Conservation (phyloP, 2,888 invertebrate genomes). For the Cerastis leucographa region DNA sequence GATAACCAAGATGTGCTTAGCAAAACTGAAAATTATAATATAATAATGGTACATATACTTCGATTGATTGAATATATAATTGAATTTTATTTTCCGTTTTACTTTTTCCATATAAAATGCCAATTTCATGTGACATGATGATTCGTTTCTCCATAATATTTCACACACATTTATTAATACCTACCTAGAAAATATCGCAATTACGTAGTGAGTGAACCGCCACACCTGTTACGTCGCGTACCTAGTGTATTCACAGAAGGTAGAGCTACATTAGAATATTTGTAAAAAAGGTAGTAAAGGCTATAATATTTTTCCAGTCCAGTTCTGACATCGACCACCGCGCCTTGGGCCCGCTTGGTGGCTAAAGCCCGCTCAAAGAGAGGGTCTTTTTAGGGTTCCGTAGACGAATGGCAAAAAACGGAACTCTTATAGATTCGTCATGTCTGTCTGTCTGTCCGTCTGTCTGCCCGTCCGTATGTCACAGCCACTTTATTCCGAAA, state of each 20-base stretch:
- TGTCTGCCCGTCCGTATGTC: no score
- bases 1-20: background rate
- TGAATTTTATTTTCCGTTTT: background rate
- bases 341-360: background rate
- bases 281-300: background rate
- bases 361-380: no score
- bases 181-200: constrained; percentile 25
- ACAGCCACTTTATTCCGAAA: no score
- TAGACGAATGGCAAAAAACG: no score
- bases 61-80: background rate
- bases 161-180: background rate
- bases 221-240: constrained; percentile 32
- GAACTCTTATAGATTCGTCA: no score
- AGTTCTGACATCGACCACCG: background rate
- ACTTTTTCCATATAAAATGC: background rate
- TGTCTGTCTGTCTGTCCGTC: no score
- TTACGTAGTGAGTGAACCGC: constrained; percentile 14
- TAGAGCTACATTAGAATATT: background rate
- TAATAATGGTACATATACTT: background rate
- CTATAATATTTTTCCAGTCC: background rate
- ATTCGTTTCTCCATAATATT: background rate
- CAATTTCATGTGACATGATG: background rate
- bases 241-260: background rate
- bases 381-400: no score
- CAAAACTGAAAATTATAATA: background rate